These are phyloP conservation scores for Lithophane socia DNA, from an alignment of 2,888 invertebrate species.

Conservation along the genomic window DNA sequence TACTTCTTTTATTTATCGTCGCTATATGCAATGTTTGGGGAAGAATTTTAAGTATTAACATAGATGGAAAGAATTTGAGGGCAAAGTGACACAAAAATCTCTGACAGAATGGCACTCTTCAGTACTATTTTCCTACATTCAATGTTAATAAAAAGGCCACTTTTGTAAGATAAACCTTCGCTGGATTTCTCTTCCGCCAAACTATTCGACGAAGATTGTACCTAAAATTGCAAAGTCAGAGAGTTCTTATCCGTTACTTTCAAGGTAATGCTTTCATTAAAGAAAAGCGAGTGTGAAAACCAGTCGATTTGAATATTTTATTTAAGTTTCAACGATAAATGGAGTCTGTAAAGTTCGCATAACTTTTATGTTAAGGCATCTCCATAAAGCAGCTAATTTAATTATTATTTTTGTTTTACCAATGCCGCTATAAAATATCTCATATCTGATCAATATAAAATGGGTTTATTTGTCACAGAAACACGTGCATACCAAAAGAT, in stretches of 20 bases:
- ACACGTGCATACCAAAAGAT: too few species aligned
- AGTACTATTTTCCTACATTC: not conserved
- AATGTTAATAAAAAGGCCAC: not conserved
- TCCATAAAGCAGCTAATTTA: not conserved
- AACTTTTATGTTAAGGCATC: not conserved
- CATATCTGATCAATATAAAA: too few species aligned
- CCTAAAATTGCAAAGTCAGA: not conserved
- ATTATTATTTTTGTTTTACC: too few species aligned
- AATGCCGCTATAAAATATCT: too few species aligned
- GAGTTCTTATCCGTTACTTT: not conserved
- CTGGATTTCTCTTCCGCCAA: not conserved
- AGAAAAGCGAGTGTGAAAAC: conserved; percentile 9
- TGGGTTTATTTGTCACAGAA: too few species aligned
- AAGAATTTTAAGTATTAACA: conserved; percentile 11
- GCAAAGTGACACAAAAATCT: not conserved
- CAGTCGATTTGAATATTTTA: conserved; percentile 18
- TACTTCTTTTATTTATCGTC: conserved; percentile 28
- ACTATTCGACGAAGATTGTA: not conserved
- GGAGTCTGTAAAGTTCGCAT: not conserved
- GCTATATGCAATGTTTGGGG: not conserved
- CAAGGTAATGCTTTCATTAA: not conserved
- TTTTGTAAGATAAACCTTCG: not conserved
- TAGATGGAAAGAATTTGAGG: not conserved
- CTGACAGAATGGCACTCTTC: not conserved
- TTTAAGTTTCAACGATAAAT: not conserved